These are phyloP conservation scores for Hemiprocne comata DNA, from an alignment of 2,113 vertebrate species.

Conservation along the genomic window DNA sequence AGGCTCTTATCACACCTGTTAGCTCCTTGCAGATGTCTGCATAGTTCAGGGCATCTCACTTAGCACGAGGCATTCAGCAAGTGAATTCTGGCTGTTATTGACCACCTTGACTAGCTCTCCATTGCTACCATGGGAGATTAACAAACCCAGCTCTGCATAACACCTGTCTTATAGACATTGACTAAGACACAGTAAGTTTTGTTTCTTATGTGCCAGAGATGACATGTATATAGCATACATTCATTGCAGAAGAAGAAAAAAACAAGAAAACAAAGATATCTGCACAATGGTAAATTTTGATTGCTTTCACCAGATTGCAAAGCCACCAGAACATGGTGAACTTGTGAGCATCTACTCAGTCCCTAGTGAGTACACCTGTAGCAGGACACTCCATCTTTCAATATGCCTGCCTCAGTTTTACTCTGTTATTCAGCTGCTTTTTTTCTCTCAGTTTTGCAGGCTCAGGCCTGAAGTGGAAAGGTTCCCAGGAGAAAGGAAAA, in stretches of 20 bases:
- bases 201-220: not conserved
- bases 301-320: not conserved
- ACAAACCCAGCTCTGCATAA: not conserved
- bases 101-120: not conserved
- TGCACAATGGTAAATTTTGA: slow-evolving; percentile 1
- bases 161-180: not conserved
- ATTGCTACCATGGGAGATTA: not conserved
- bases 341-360: not conserved
- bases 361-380: not conserved
- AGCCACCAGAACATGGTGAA: not conserved
- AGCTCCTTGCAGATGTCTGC: not conserved
- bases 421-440: too few species aligned
- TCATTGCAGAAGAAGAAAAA: slow-evolving; percentile 18
- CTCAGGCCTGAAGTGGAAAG: too few species aligned
- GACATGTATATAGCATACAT: slow-evolving; percentile 27
- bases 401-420: too few species aligned
- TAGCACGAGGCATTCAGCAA: not conserved
- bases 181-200: not conserved
- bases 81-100: not conserved
- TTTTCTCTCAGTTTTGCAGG: too few species aligned
- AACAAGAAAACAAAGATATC: slow-evolving; percentile 15
- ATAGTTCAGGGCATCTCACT: not conserved
- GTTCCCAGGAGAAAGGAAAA: too few species aligned
- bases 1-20: not conserved
- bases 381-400: too few species aligned